Evolutionary conservation across 2,888 invertebrate genomes (phyloP).

Genomic region (Omphaloscelis lunosa): DNA sequence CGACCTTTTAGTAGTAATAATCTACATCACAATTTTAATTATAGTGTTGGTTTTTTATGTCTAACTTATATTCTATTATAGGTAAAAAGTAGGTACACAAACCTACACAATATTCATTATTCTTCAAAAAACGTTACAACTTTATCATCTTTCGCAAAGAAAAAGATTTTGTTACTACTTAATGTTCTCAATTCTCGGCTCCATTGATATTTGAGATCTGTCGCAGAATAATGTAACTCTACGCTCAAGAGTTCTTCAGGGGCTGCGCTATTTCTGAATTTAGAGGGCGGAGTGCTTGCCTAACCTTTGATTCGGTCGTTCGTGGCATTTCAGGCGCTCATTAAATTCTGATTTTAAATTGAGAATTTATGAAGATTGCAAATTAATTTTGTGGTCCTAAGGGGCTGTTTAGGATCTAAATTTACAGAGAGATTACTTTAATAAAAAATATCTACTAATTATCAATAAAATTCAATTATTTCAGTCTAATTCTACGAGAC

Average conservation of each 20-base stretch:
- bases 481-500: not conserved
- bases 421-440: not conserved
- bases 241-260: conserved; percentile 44
- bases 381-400: conserved; percentile 50
- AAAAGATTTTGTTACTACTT: conserved; percentile 60
- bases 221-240: conserved; percentile 59
- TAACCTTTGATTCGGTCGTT: conserved; percentile 57
- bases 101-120: not conserved
- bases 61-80: not conserved
- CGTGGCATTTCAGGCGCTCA: conserved; percentile 37
- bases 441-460: not conserved
- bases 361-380: conserved; percentile 41
- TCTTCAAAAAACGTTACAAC: conserved; percentile 32
- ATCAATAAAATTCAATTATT: not conserved
- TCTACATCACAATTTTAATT: not conserved
- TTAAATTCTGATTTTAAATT: conserved; percentile 58
- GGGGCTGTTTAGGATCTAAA: conserved; percentile 6
- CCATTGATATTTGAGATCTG: conserved; percentile 62
- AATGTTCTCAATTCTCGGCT: conserved; percentile 55
- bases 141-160: conserved; percentile 59
- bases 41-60: not conserved
- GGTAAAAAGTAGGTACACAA: not conserved
- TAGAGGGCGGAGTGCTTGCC: conserved; percentile 43
- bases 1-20: too few relatives aligned
- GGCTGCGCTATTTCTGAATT: conserved; percentile 54